These are phyloP conservation scores for Dipodomys stephensi DNA, from an alignment of 2,113 vertebrate species.

Conservation along the genomic window DNA sequence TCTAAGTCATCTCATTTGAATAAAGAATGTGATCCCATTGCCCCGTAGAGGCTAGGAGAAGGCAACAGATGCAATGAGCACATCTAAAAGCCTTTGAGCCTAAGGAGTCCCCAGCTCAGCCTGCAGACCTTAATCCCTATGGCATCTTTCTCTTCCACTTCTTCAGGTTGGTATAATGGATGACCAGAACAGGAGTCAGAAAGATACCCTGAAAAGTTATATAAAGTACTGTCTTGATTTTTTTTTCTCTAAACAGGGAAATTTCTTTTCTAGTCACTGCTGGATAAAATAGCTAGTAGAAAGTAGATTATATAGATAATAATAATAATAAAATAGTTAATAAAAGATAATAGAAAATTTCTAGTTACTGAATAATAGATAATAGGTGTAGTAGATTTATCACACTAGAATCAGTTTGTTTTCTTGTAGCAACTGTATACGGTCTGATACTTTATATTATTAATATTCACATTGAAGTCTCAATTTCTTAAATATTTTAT, in stretches of 20 bases:
- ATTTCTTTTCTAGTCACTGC: neutral
- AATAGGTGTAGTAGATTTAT: too few species aligned
- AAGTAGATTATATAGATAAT: too few species aligned
- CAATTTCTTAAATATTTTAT: neutral
- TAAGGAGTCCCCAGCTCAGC: neutral
- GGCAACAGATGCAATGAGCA: neutral
- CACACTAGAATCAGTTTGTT: neutral
- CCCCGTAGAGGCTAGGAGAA: neutral
- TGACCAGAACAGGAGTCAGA: constrained; percentile 91
- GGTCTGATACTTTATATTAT: too few species aligned
- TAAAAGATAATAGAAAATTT: too few species aligned
- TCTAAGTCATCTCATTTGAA: neutral
- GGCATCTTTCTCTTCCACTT: neutral
- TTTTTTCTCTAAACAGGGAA: neutral
- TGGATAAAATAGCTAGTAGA: neutral
- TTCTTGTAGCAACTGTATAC: neutral
- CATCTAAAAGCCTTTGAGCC: too few species aligned
- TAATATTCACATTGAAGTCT: neutral
- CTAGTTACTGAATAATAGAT: neutral
- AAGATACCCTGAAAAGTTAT: constrained; percentile 74
- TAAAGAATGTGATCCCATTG: neutral
- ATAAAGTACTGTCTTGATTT: neutral
- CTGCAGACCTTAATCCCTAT: neutral
- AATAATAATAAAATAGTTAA: too few species aligned
- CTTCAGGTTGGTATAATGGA: neutral